Evolutionary conservation across 2,113 vertebrate genomes (phyloP), one percentile per base, ranked within the genome.

Genomic region (Calyptomena viridis): DNA sequence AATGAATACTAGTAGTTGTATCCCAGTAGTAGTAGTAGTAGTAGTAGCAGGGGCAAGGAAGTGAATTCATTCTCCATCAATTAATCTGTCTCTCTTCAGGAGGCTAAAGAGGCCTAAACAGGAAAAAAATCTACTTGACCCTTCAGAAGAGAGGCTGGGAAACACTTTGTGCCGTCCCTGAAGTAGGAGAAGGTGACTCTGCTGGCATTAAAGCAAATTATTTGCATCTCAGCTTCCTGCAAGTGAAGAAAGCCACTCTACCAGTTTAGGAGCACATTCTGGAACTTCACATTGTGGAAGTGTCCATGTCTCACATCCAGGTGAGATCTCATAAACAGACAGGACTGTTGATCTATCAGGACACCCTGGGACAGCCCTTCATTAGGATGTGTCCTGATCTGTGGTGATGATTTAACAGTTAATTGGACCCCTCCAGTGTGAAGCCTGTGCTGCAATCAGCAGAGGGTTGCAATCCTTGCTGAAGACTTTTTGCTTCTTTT

Each of bases 401-500:
- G 8, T 66, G 71, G 15, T 44, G 62, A 62, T 77, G 71, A n/a
- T 79, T 71, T 66, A 68, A 72, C 5, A 75, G 66, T 49, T 81
- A 84, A 66, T 58, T 52, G 56, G 47, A 75, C 21, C 67, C 52
- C 23, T 81, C 23, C 31, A 18, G 52, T 89, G 62, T 75, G 78
- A 75, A 75, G 69, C 49, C 62, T 15, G 42, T 73, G 56, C 73
- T 76, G 19, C 4, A 33, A 55, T 62, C 77, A 80, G 59, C 42
- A 94, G 59, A 24, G 64, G 62, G 75, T 90, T 59, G 35, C 66
- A 63, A 39, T 84, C 80, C 85, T 88, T 1, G 1, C 18, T 73
- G 37, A 86, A 71, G 83, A 87, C 60, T 92, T 95, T 95, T 95
- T 89, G 75, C 79, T 84, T 78, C 93, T 79, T 94, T 96, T 96